Conservation (phyloP, 2,888 invertebrate species). For the Lagria hirta region DNA sequence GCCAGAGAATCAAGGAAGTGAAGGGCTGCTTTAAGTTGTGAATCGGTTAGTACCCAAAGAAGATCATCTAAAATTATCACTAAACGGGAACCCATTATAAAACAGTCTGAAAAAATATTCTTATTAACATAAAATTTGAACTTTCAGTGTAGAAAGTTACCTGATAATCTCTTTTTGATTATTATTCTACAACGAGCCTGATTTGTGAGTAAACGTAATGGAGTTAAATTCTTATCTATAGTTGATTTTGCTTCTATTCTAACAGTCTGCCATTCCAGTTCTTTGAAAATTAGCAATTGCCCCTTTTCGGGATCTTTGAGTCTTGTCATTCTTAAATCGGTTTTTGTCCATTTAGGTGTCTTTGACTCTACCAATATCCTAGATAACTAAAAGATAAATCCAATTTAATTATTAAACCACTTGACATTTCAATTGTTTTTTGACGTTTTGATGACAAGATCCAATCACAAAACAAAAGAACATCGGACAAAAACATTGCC, state of each 20-base stretch:
- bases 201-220: constrained; percentile 88
- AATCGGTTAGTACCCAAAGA: constrained; percentile 95
- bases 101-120: constrained; percentile 72
- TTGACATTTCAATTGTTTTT: not conserved
- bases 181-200: constrained; percentile 93
- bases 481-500: not conserved
- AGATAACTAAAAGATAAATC: constrained; percentile 68
- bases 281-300: constrained; percentile 94
- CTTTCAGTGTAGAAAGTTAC: constrained; percentile 58
- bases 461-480: not conserved
- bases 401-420: constrained; percentile 41
- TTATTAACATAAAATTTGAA: constrained; percentile 1
- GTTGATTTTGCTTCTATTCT: constrained; percentile 91
- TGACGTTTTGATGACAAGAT: too few species aligned
- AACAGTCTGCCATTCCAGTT: constrained; percentile 95
- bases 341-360: constrained; percentile 85
- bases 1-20: constrained; percentile 85
- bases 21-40: constrained; percentile 90
- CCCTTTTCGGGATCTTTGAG: constrained; percentile 87
- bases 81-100: constrained; percentile 87
- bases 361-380: constrained; percentile 92
- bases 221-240: constrained; percentile 75
- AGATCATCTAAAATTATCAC: constrained; percentile 93
- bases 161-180: constrained; percentile 89
- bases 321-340: constrained; percentile 87